phyloP scores from a whole-genome alignment of 2,113 vertebrate species.

The Apus apus region DNA sequence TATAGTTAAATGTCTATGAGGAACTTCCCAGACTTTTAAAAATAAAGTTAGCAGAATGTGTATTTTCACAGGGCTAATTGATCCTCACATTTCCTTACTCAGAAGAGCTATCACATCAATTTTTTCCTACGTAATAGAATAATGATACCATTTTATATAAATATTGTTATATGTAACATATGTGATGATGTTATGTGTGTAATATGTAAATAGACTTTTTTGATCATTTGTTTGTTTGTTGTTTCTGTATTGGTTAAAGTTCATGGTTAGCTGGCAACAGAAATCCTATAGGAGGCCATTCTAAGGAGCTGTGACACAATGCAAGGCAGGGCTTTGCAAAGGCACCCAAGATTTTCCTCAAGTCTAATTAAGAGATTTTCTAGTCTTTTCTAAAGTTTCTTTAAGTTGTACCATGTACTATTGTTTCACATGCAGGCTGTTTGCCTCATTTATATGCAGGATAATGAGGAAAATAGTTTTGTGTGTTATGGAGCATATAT shows the following conservation, averaged over 20 bases:
- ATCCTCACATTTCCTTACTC: background rate
- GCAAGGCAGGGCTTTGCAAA: background rate
- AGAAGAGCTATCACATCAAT: background rate
- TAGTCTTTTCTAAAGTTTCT: background rate
- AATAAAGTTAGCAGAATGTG: background rate
- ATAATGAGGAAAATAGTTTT: background rate
- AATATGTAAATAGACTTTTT: background rate
- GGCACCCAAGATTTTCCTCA: background rate
- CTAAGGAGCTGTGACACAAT: background rate
- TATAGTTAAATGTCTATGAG: background rate
- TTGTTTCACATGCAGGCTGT: background rate
- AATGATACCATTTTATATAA: background rate
- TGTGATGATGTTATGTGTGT: background rate
- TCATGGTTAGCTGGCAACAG: background rate
- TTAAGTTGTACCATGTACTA: accelerated
- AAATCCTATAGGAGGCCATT: background rate
- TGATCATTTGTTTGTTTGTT: background rate
- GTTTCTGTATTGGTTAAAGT: background rate
- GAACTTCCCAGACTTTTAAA: background rate
- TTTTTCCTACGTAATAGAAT: background rate
- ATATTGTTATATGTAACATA: background rate
- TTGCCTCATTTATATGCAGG: background rate
- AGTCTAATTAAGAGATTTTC: background rate
- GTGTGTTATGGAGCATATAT: background rate
- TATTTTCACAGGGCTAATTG: background rate